Evolutionary conservation across 2,888 invertebrate genomes (phyloP), one percentile per base, ranked within the genome.

Genomic region (Colletes collaris): DNA sequence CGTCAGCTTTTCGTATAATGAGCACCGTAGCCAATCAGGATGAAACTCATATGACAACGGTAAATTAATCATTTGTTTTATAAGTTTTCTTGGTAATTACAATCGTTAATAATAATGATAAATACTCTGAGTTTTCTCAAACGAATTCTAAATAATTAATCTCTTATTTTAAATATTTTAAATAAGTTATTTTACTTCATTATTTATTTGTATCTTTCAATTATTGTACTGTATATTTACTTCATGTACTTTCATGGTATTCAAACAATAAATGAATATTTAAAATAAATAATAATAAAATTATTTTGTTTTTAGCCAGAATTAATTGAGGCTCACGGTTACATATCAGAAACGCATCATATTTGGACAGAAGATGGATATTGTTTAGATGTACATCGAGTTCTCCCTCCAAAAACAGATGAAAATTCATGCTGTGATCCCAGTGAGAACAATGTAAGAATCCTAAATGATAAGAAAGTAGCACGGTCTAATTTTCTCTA

Each of bases 321-420:
- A 85, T 90, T 94, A 46, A 93, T 94, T 62, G 84, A 83, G 68
- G 86, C 89, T 68, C 92, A 93, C 83, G 94, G 94, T 73, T 94
- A 94, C 85, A 91, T 92, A 44, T 89, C 93, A 0, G 91, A 93
- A 77, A 93, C 91, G 13, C 93, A 94, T 86, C 92, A 93, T 71
- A 90, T 94, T 63, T 92, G 91, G 89, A 94, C 94, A 4, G 89
- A 91, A 76, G 94, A 94, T 90, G 93, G 93, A 2, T 94, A 94
- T 87, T 92, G 94, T 52, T 84, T 94, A 59, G 93, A 93, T 6
- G 83, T 94, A 65, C 94, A 94, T 83, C 88, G 94, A 76, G 93
- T 94, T 63, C 90, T 93, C 67, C 73, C 87, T 59, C 65, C 83
- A 35, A 79, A 75, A 10, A 37, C 19, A 7, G 0, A 52, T 2